Base-by-base conservation (phyloP, 2,797 vertebrate genomes). In the Lepus oiostolus region DNA sequence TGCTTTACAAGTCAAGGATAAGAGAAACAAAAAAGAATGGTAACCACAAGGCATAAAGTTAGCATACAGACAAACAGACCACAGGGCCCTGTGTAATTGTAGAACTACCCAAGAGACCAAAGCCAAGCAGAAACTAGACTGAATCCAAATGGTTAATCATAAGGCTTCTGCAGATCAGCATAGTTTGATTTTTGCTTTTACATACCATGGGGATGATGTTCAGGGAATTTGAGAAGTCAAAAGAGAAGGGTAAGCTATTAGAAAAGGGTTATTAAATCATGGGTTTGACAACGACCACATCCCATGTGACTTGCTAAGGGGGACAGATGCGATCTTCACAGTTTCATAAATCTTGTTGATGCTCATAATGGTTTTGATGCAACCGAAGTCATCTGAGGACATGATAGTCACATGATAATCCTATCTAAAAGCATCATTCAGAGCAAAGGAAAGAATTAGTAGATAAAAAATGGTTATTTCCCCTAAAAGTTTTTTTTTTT, bases 1-100 rank as follows among this genome's bases (percentile, higher is more conserved):
- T 38, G 63, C 32, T 76, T 90, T 47, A 80, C 60, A 95, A 96
- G 88, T 91, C 93, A 94, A 94, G 94, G 88, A 62, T 35, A 60
- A 82, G 24, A 79, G 89, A 85, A 80, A 88, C 76, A 72, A 68
- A 90, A 54, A 58, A 74, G 58, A 85, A 88, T 30, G 30, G 16
- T 22, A 60, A 85, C 67, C 82, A 26, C 19, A 35, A 75, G 63
- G 67, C n/a, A 84, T 77, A 79, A 79, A 62, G 28, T 47, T 38
- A 74, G 82, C 71, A 91, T 62, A 74, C 52, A 95, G 35, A 90
- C 10, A 67, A 89, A 71, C 52, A 88, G 52, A 68, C 19, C 38
- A 62, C 2, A 1, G 21, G 26, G 24, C 52, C 60, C 6, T 17
- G 30, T 30, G 5, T 14, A 65, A 81, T 60, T 38, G 75, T 0